A percentile compares a stretch with the other conserved stretches of the same genome.
These are phyloP conservation scores for Naja naja DNA, from an alignment of 2,113 vertebrate species.

Conservation along the genomic window DNA sequence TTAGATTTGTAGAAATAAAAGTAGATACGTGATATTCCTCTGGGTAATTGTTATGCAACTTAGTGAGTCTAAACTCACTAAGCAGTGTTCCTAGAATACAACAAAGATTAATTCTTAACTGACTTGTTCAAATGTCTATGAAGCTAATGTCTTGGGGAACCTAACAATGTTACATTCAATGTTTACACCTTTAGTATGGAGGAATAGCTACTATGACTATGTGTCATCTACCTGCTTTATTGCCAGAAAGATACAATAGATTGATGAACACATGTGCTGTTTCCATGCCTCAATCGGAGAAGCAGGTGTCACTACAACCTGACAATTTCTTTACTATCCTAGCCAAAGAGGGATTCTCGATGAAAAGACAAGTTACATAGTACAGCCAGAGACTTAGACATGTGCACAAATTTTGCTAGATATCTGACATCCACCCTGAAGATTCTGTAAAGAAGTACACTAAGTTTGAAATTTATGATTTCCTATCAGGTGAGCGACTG, in stretches of 20 bases:
- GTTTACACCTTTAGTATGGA: background rate
- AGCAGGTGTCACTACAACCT: background rate
- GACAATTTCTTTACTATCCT: background rate
- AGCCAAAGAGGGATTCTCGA: background rate
- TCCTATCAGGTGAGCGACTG: background rate
- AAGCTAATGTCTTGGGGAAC: background rate
- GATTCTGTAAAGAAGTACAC: background rate
- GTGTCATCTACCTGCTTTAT: background rate
- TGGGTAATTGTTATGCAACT: background rate
- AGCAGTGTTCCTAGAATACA: background rate
- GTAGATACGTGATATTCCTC: background rate
- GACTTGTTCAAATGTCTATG: background rate
- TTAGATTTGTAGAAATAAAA: background rate
- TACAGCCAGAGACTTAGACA: background rate
- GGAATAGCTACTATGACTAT: background rate
- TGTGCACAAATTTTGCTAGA: background rate
- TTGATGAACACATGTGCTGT: background rate
- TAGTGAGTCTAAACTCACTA: background rate
- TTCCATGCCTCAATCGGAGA: background rate
- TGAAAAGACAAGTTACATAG: background rate
- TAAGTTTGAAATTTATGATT: background rate
- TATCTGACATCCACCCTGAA: background rate
- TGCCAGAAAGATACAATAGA: background rate
- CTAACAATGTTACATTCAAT: background rate
- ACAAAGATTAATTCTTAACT: background rate